Evolutionary conservation across 1,140 invertebrate genomes (phyloP).

Genomic region (Homarus americanus): DNA sequence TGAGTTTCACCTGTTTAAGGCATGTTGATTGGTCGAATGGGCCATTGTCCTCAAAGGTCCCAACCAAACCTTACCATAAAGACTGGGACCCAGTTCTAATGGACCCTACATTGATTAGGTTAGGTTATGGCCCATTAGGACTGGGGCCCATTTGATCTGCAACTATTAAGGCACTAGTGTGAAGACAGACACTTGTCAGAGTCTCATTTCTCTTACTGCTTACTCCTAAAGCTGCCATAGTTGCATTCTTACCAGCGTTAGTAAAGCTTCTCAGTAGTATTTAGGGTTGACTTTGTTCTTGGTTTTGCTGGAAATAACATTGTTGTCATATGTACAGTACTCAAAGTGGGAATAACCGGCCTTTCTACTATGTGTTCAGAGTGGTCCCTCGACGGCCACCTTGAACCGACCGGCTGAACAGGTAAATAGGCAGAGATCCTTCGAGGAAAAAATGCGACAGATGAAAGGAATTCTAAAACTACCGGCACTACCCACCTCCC

Average conservation of each 20-base stretch:
- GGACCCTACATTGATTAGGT: too few relatives aligned
- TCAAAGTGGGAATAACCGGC: conserved; percentile 18
- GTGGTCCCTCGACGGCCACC: conserved; percentile 37
- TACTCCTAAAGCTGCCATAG: not conserved
- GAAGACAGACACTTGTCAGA: not conserved
- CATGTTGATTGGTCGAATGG: too few relatives aligned
- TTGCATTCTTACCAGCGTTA: not conserved
- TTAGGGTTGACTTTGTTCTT: not conserved
- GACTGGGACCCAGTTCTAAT: too few relatives aligned
- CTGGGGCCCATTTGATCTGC: too few relatives aligned
- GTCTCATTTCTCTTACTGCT: not conserved
- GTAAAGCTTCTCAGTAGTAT: not conserved
- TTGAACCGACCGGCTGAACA: conserved; percentile 43
- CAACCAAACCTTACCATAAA: too few relatives aligned
- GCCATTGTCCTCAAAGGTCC: too few relatives aligned
- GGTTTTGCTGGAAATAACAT: conserved; percentile 2
- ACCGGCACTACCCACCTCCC: conserved; percentile 56
- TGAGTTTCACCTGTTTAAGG: too few relatives aligned
- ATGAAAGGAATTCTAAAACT: conserved; percentile 71
- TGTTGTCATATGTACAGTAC: not conserved
- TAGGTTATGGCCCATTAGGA: too few relatives aligned
- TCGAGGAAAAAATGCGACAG: conserved; percentile 70
- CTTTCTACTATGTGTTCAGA: conserved; percentile 53
- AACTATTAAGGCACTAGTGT: not conserved
- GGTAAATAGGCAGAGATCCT: conserved; percentile 67